Percentiles rank a stretch among this genome's conserved stretches.
These are phyloP conservation scores for Pyrrhia umbra DNA, from an alignment of 2,888 invertebrate genomes.

Conservation along the genomic window DNA sequence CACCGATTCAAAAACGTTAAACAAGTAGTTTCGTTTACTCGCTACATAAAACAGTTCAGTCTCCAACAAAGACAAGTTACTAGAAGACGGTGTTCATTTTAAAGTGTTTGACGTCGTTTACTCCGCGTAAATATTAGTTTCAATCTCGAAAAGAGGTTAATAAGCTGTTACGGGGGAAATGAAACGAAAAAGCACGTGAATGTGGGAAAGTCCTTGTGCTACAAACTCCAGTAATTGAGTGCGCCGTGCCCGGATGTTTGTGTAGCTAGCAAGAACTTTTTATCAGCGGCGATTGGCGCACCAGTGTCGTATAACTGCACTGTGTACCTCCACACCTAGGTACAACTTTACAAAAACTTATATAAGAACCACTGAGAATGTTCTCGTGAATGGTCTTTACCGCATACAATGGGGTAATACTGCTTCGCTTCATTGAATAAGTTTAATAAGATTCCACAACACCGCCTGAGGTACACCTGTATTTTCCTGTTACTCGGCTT, in stretches of 20 bases:
- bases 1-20: constrained; percentile 9
- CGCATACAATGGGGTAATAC: constrained; percentile 59
- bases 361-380: constrained; percentile 60
- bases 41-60: constrained; percentile 6
- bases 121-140: constrained; percentile 69
- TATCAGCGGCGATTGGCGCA: constrained; percentile 82
- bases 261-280: constrained; percentile 80
- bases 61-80: constrained; percentile 10
- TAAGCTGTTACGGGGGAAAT: constrained; percentile 72
- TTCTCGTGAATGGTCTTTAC: constrained; percentile 62
- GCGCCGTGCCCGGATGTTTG: constrained; percentile 83
- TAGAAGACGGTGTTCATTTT: constrained; percentile 35
- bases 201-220: constrained; percentile 78
- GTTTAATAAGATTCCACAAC: constrained; percentile 61
- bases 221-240: constrained; percentile 86
- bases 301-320: constrained; percentile 79
- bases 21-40: background rate
- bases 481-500: constrained; percentile 40
- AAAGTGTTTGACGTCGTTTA: constrained; percentile 67
- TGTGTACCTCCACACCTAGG: constrained; percentile 47
- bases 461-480: constrained; percentile 43
- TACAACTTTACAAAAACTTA: constrained; percentile 63
- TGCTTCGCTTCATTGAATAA: constrained; percentile 62
- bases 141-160: constrained; percentile 71
- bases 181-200: constrained; percentile 69